Evolutionary conservation across 2,797 vertebrate species (phyloP), one percentile per base, ranked within the genome.

Genomic region (Etheostoma nigrum): DNA sequence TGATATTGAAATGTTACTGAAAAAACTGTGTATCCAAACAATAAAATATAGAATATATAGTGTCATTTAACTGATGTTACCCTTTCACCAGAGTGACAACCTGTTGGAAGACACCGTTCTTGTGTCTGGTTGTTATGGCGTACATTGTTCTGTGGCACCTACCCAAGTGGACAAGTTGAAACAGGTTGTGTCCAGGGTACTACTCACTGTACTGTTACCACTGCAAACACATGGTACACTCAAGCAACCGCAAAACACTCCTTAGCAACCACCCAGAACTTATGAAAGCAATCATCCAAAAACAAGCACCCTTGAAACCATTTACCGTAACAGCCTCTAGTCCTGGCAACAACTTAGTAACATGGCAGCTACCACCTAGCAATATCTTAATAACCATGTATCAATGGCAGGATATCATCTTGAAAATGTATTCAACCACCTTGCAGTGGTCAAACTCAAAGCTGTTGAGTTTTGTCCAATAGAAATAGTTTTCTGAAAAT

Each of bases 381-480:
- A 49, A 27, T 36, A 45, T 61, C 13, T 33, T 42, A 23, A 61
- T 48, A 59, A 70, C 18, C 14, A 33, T 25, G 6, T 6, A 16
- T 2, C 25, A 62, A 53, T 0, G 8, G n/a, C 47, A 76, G n/a
- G 13, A 62, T 36, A 25, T 66, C 3, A 44, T 60, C 66, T 45
- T 71, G 44, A 60, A 65, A 64, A 59, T 30, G 16, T 25, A 47
- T 30, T 42, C 18, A 60, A 54, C 9, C 47, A 59, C 30, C 21
- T 0, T 14, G 16, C 5, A 23, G 30, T 30, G 30, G 5, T 30
- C 30, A 30, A 30, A 9, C 4, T 36, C 25, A 47, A 4, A 47
- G 7, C 7, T 23, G 57, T 48, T 23, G 48, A 68, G 18, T 72
- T 76, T 67, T 59, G 23, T 30, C 23, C 9, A 67, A 44, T n/a